A percentile compares a stretch with the other conserved stretches of the same genome.
These are phyloP conservation scores for Drosophila persimilis DNA, from an alignment of 1,140 invertebrate species.

Conservation along the genomic window DNA sequence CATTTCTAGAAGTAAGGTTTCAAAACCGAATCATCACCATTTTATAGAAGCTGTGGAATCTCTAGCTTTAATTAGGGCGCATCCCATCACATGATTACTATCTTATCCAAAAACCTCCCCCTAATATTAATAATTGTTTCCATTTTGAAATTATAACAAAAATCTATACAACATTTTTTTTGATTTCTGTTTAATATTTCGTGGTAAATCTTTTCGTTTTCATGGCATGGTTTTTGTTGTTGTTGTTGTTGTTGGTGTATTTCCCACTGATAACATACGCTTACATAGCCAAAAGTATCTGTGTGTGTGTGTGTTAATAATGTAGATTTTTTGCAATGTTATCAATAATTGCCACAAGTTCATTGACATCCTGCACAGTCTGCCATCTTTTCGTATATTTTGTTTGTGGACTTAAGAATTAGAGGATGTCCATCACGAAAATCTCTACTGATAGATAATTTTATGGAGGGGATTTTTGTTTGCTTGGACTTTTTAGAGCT, in stretches of 20 bases:
- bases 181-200: neutral
- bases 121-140: no score
- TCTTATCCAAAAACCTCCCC: no score
- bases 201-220: neutral
- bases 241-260: neutral
- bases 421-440: no score
- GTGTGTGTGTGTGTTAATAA: conserved; percentile 6
- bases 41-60: no score
- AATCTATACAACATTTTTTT: neutral
- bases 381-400: neutral
- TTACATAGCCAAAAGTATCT: conserved; percentile 7
- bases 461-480: no score
- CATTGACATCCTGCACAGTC: conserved; percentile 46
- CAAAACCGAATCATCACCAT: no score
- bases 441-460: no score
- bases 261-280: conserved; percentile 46
- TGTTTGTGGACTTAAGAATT: conserved; percentile 7
- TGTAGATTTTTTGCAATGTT: conserved; percentile 46
- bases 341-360: conserved; percentile 48
- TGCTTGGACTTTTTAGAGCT: no score
- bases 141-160: no score
- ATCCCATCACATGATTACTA: no score
- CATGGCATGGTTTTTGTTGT: conserved; percentile 3
- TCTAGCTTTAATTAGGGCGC: no score
- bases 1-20: no score